Evolutionary conservation across 37 sponge, comb jelly and placozoan species (phyloP).

Genomic region (Aphrocallistes beatrix): DNA sequence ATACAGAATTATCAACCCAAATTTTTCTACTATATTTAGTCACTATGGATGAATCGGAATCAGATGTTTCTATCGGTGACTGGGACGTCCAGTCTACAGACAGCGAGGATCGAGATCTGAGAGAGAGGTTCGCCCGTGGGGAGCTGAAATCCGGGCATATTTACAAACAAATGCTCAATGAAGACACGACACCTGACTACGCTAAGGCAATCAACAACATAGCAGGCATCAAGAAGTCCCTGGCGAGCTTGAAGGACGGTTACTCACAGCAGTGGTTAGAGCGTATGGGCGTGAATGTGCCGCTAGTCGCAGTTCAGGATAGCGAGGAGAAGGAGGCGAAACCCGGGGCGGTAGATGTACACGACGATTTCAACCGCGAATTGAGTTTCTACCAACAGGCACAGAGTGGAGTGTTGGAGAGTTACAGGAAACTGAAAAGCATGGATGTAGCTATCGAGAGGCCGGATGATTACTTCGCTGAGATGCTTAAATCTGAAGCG

Average conservation of each 20-base stretch:
- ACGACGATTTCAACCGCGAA: neutral
- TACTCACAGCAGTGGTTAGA: slow-evolving; percentile 1
- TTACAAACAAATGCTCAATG: neutral
- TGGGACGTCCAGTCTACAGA: neutral
- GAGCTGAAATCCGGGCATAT: neutral
- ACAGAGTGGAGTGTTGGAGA: slow-evolving; percentile 15
- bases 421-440: slow-evolving; percentile 38
- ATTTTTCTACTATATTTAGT: too few relatives aligned
- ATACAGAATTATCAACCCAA: too few relatives aligned
- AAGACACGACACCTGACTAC: neutral
- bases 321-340: neutral
- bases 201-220: slow-evolving; percentile 16
- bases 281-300: neutral
- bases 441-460: slow-evolving; percentile 45
- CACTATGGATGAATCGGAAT: neutral
- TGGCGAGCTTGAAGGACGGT: neutral
- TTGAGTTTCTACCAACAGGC: slow-evolving; percentile 29
- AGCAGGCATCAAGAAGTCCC: neutral
- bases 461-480: slow-evolving; percentile 93
- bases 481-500: slow-evolving; percentile 93
- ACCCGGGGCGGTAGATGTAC: neutral
- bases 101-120: neutral
- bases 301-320: neutral
- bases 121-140: neutral
- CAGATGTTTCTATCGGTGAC: neutral